These are phyloP conservation scores for Eupelmus urozonus DNA, from an alignment of 2,888 invertebrate genomes.

Conservation along the genomic window DNA sequence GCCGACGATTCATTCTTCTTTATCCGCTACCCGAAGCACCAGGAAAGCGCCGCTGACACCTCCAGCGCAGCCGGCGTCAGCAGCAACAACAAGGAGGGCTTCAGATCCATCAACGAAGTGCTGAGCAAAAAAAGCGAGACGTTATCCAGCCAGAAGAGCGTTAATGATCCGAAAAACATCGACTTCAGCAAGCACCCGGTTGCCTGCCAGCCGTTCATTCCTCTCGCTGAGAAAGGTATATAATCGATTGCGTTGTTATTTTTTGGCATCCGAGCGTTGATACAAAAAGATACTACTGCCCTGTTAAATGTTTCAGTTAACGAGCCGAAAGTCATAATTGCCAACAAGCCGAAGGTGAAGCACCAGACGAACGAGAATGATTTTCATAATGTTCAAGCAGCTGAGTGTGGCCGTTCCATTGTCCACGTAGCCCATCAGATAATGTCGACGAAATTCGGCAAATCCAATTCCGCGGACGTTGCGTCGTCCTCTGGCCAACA, in stretches of 20 bases:
- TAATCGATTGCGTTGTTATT: no score
- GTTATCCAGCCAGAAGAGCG: conserved; percentile 6
- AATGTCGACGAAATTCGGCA: conserved; percentile 70
- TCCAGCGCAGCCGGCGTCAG: background rate
- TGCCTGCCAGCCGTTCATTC: conserved; percentile 80
- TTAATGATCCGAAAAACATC: conserved; percentile 60
- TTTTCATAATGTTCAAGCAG: conserved; percentile 79
- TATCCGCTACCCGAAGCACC: conserved; percentile 79
- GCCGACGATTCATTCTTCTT: conserved; percentile 87
- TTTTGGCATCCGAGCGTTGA: no score
- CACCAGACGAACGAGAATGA: conserved; percentile 86
- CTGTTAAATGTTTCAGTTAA: conserved; percentile 48
- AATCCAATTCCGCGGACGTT: conserved; percentile 61
- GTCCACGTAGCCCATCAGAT: conserved; percentile 78
- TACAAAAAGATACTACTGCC: no score
- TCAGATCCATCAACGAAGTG: conserved; percentile 68
- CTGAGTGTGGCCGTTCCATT: conserved; percentile 84
- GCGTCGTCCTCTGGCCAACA: background rate
- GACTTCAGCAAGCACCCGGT: conserved; percentile 83
- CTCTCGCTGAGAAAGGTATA: conserved; percentile 67
- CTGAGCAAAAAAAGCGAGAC: conserved; percentile 61
- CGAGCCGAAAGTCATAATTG: conserved; percentile 55
- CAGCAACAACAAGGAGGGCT: conserved; percentile 63
- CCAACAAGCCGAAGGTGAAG: conserved; percentile 68
- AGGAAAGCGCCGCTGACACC: background rate